Base-by-base conservation (phyloP, 2,888 invertebrate genomes). In the Apantesis nais region DNA sequence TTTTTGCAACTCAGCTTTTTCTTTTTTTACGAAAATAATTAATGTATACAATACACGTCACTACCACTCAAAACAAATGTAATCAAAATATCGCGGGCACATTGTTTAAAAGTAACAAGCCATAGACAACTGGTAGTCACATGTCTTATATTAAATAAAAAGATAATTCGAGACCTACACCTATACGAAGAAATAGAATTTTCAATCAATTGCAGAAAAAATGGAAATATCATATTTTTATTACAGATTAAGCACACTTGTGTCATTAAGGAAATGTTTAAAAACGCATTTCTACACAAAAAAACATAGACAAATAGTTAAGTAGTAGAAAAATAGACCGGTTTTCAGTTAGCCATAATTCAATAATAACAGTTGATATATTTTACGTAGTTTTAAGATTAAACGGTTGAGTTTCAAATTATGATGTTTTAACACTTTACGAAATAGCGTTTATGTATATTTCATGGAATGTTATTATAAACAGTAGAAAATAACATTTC, bases 311-410 rank as follows among this genome's bases (percentile, higher is more conserved):
- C 89, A 92, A 92, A 93, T 94, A 93, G 93, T 86, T 90, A 83
- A 91, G 88, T 88, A 88, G 90, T 94, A 94, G 93, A 80, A 83
- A 92, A 93, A 94, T 94, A 94, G 91, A 89, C 94, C 93, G 93
- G 94, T 91, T 94, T 93, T 94, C 86, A 84, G 88, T 94, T 94
- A 93, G 94, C 89, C 93, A 93, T 94, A 93, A 90, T 93, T 91
- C 88, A 73, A 89, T 94, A 94, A 92, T 87, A 84, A 91, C 94
- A 93, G 92, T 88, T 86, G 85, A 80, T 89, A 92, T 82, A 84
- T 88, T 89, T 91, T 93, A 93, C 90, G 89, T 94, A 94, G 94
- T 86, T 83, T 86, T 92, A 93, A 92, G 92, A 89, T 81, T 73
- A 68, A 84, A 81, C 85, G 82, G 78, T 83, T 83, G 87, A 87